phyloP scores from a whole-genome alignment of 1,140 invertebrate genomes.

The Musca domestica region DNA sequence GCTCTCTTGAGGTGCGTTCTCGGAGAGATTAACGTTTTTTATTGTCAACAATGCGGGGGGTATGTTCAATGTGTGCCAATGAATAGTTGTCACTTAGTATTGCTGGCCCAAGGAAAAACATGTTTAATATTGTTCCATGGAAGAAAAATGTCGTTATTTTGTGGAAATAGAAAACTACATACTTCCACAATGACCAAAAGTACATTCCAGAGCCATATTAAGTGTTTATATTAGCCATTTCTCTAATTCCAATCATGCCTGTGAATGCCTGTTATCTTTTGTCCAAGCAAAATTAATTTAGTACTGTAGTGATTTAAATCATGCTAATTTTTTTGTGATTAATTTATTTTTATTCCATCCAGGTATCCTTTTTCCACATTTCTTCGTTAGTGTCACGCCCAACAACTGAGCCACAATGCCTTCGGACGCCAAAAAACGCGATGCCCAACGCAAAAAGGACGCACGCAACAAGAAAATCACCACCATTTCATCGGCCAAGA shows the following conservation, averaged over 20 bases:
- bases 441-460: slow-evolving; percentile 96
- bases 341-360: not conserved
- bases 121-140: no score
- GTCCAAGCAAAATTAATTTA: not conserved
- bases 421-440: slow-evolving; percentile 80
- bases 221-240: not conserved
- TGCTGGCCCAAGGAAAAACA: no score
- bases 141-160: no score
- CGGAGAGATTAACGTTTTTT: not conserved
- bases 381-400: not conserved
- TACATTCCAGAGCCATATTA: no score
- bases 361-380: not conserved
- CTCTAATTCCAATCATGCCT: not conserved
- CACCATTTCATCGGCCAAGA: slow-evolving; percentile 47
- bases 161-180: no score
- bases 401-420: slow-evolving; percentile 20
- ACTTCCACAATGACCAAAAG: no score
- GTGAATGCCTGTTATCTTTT: no score
- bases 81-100: no score
- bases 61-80: not conserved
- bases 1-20: not conserved
- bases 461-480: slow-evolving; percentile 72
- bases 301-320: no score
- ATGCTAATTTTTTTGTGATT: not conserved
- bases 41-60: not conserved